These are phyloP conservation scores for Apamea sordens DNA, from an alignment of 2,888 invertebrate species.

Conservation along the genomic window DNA sequence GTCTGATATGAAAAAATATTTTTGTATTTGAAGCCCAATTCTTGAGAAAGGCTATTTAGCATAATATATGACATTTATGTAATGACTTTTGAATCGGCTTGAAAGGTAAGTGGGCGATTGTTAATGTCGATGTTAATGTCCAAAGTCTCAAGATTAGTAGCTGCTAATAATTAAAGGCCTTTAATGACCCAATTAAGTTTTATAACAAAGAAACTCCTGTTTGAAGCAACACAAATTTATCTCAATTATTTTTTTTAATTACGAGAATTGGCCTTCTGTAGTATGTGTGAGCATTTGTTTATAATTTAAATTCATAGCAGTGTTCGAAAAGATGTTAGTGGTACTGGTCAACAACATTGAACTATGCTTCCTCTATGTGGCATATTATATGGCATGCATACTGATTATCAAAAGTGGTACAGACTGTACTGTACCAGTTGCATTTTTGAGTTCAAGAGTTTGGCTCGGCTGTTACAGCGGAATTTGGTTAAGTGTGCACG, in stretches of 20 bases:
- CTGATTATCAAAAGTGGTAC: slow-evolving; percentile 27
- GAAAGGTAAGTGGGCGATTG: no score
- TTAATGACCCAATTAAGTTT: slow-evolving; percentile 1
- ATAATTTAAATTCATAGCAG: slow-evolving; percentile 9
- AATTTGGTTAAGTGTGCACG: background rate
- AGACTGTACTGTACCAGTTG: background rate
- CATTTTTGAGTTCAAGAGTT: background rate
- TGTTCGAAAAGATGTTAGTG: slow-evolving; percentile 15
- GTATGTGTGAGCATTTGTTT: background rate
- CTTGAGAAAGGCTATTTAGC: no score
- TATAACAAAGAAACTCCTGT: slow-evolving; percentile 13
- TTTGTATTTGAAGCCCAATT: no score
- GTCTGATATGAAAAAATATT: no score
- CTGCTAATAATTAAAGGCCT: no score
- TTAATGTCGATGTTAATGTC: no score
- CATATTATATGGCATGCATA: slow-evolving; percentile 27
- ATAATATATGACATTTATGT: no score
- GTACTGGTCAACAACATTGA: slow-evolving; percentile 31
- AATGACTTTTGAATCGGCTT: no score
- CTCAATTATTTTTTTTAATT: background rate
- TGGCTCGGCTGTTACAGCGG: no score
- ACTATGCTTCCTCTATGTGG: slow-evolving; percentile 6
- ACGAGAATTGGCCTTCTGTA: no score
- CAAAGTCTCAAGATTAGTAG: no score
- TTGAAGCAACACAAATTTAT: background rate